A percentile compares a stretch with the other conserved stretches of the same genome.
These are phyloP conservation scores for Macrochelys suwanniensis DNA, from an alignment of 2,797 vertebrate species.

Conservation along the genomic window DNA sequence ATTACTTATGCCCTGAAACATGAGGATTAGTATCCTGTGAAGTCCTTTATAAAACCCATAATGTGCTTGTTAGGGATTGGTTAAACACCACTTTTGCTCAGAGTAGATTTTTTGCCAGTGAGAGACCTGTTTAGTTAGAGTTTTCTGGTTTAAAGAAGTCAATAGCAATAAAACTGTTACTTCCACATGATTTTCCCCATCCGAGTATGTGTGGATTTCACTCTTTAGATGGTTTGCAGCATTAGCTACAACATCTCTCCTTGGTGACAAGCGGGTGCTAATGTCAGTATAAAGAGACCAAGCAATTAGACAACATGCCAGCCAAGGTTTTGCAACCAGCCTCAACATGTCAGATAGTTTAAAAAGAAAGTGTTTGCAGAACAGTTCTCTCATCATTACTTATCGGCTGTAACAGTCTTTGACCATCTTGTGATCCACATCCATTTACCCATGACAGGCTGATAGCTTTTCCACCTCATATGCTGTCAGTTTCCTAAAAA, in stretches of 20 bases:
- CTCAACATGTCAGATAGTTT: neutral
- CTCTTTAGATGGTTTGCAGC: neutral
- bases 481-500: constrained; percentile 46
- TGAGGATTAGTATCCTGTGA: neutral
- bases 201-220: neutral
- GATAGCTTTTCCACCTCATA: neutral
- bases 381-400: constrained; percentile 20
- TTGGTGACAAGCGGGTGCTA: neutral
- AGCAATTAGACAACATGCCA: constrained; percentile 7
- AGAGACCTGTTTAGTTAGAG: neutral
- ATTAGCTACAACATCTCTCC: neutral
- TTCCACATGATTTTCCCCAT: neutral
- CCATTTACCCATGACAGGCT: constrained; percentile 35
- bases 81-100: neutral
- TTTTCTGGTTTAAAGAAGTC: neutral
- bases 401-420: neutral
- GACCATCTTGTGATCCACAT: constrained; percentile 38
- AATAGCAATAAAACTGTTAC: neutral
- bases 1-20: neutral
- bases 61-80: neutral
- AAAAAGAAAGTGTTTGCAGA: neutral
- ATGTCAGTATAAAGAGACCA: neutral
- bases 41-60: neutral
- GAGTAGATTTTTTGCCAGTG: neutral
- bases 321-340: neutral